A percentile compares a stretch with the other conserved stretches of the same genome.
These are phyloP conservation scores for Ammospiza nelsoni DNA, from an alignment of 2,113 vertebrate genomes.

Conservation along the genomic window DNA sequence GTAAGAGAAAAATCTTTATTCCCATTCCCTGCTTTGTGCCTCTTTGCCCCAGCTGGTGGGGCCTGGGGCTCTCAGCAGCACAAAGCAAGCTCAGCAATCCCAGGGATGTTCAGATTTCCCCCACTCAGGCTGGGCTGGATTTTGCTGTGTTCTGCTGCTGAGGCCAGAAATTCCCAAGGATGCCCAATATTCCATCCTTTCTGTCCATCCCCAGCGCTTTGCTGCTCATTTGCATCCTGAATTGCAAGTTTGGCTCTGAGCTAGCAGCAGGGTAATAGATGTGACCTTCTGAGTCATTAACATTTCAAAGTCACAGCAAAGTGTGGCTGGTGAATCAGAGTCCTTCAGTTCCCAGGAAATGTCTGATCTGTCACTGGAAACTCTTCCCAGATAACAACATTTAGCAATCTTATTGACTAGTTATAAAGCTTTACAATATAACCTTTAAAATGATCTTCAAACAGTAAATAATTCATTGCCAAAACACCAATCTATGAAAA, in stretches of 20 bases:
- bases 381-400: not conserved
- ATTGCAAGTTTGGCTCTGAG: not conserved
- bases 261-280: not conserved
- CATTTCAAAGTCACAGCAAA: not conserved
- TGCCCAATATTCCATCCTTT: not conserved
- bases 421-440: not conserved
- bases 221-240: not conserved
- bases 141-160: not conserved
- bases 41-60: fast-evolving
- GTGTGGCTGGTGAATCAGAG: not conserved
- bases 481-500: not conserved
- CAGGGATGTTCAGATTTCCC: not conserved
- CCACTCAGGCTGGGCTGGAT: fast-evolving
- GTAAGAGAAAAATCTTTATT: slow-evolving; percentile 44
- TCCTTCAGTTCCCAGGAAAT: not conserved
- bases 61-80: not conserved
- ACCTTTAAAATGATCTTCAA: not conserved
- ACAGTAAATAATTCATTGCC: not conserved
- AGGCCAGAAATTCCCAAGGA: not conserved
- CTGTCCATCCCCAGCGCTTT: not conserved
- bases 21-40: not conserved
- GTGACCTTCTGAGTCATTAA: not conserved
- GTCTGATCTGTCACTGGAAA: not conserved
- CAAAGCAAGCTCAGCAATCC: fast-evolving
- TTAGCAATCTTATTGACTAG: not conserved